Evolutionary conservation across 2,113 vertebrate genomes (phyloP).

Genomic region (Clinocottus analis): DNA sequence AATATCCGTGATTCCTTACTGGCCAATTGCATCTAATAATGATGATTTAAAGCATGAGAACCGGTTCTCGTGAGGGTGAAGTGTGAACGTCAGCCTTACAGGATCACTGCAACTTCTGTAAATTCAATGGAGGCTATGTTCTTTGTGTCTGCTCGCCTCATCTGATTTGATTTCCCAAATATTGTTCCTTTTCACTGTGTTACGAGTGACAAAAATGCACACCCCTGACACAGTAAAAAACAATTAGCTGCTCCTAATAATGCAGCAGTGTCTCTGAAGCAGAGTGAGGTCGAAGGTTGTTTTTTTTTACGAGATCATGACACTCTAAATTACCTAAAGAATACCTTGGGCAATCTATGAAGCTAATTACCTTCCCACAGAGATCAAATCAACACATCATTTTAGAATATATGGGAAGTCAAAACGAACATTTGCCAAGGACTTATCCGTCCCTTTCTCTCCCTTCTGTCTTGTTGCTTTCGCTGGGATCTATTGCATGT

Average conservation of each 20-base stretch:
- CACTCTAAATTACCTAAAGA: slow-evolving; percentile 92
- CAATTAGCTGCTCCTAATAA: slow-evolving; percentile 90
- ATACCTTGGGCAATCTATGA: slow-evolving; percentile 90
- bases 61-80: slow-evolving; percentile 30
- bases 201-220: slow-evolving; percentile 81
- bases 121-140: slow-evolving; percentile 63
- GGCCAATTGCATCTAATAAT: slow-evolving; percentile 46
- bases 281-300: slow-evolving; percentile 77
- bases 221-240: slow-evolving; percentile 87
- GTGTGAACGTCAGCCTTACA: slow-evolving; percentile 38
- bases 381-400: slow-evolving; percentile 79
- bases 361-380: slow-evolving; percentile 92
- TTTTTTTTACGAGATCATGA: slow-evolving; percentile 83
- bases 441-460: slow-evolving; percentile 55
- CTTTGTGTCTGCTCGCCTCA: slow-evolving; percentile 77
- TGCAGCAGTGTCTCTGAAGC: slow-evolving; percentile 81
- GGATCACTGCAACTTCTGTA: slow-evolving; percentile 66
- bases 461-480: slow-evolving; percentile 66
- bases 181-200: slow-evolving; percentile 84
- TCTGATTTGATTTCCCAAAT: slow-evolving; percentile 84
- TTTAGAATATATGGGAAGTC: slow-evolving; percentile 71
- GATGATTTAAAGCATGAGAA: slow-evolving; percentile 28
- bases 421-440: slow-evolving; percentile 63
- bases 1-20: slow-evolving; percentile 20
- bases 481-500: slow-evolving; percentile 78